Conservation (phyloP, 2,113 vertebrate genomes). For the Poecilia latipinna region DNA sequence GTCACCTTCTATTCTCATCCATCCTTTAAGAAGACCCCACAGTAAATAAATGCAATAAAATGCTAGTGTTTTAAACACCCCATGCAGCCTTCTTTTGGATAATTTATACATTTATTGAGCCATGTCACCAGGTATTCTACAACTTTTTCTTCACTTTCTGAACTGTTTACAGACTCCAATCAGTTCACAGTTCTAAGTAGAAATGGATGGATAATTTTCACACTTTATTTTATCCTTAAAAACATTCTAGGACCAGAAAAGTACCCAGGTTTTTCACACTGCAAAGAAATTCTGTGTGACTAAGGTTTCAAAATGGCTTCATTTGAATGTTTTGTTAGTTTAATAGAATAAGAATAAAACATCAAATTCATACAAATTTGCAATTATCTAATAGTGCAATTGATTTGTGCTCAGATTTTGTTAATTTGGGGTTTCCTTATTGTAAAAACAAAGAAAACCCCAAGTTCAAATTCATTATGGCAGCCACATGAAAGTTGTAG, state of each 20-base stretch:
- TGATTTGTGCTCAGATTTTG: neutral
- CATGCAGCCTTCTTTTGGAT: neutral
- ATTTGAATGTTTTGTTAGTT: no score
- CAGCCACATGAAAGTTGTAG: no score
- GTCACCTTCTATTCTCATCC: slow-evolving; percentile 22
- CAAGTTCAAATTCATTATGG: neutral
- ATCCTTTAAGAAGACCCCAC: slow-evolving; percentile 34
- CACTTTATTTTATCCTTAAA: no score
- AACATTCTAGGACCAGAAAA: no score
- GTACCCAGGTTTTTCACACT: no score
- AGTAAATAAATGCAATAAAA: slow-evolving; percentile 37
- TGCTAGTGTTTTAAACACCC: slow-evolving; percentile 13
- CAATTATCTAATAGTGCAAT: neutral
- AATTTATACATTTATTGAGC: slow-evolving; percentile 24
- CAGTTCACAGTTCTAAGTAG: no score
- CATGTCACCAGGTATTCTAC: neutral
- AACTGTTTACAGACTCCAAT: neutral
- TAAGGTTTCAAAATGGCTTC: no score
- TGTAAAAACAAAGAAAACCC: neutral
- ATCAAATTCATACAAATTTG: no score
- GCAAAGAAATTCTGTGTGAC: no score
- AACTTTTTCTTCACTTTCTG: neutral
- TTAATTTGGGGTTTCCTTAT: neutral
- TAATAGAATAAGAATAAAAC: neutral
- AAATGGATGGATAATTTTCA: no score